Conservation (phyloP, 2,888 invertebrate genomes). For the Drosophila birchii region DNA sequence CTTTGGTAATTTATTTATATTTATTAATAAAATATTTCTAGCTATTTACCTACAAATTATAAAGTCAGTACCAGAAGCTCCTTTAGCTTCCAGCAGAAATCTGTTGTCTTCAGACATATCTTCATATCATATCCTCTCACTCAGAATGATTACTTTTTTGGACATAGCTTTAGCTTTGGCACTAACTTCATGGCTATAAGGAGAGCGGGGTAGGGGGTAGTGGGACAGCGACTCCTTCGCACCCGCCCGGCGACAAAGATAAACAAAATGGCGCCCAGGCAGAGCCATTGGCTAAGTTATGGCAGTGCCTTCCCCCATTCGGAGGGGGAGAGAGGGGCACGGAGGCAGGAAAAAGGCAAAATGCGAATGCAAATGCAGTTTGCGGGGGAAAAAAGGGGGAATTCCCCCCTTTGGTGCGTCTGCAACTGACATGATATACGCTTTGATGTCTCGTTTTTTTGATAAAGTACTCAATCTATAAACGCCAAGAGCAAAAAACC, state of each 20-base stretch:
- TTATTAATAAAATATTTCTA: too few species aligned
- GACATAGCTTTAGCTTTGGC: not conserved
- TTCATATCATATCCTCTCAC: not conserved
- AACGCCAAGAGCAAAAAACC: slow-evolving; percentile 74
- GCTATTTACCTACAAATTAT: too few species aligned
- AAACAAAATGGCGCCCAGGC: slow-evolving; percentile 72
- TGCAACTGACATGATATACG: slow-evolving; percentile 77
- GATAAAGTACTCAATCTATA: slow-evolving; percentile 80
- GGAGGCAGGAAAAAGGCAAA: slow-evolving; percentile 29
- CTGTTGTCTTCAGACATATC: not conserved
- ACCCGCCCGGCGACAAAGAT: slow-evolving; percentile 74
- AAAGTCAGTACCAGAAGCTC: too few species aligned
- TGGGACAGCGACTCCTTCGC: slow-evolving; percentile 34
- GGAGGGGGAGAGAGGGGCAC: not conserved
- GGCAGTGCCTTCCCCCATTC: slow-evolving; percentile 45
- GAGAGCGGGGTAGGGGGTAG: not conserved
- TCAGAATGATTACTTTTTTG: not conserved
- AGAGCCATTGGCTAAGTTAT: slow-evolving; percentile 74
- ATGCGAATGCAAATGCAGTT: slow-evolving; percentile 43
- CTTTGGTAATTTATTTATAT: too few species aligned
- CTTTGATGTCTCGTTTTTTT: slow-evolving; percentile 79
- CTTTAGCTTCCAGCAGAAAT: too few species aligned
- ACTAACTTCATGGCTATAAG: slow-evolving; percentile 2
- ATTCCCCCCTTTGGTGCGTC: slow-evolving; percentile 44
- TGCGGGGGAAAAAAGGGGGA: not conserved